Conservation (phyloP, 2,888 invertebrate species). For the Erebia epiphron region DNA sequence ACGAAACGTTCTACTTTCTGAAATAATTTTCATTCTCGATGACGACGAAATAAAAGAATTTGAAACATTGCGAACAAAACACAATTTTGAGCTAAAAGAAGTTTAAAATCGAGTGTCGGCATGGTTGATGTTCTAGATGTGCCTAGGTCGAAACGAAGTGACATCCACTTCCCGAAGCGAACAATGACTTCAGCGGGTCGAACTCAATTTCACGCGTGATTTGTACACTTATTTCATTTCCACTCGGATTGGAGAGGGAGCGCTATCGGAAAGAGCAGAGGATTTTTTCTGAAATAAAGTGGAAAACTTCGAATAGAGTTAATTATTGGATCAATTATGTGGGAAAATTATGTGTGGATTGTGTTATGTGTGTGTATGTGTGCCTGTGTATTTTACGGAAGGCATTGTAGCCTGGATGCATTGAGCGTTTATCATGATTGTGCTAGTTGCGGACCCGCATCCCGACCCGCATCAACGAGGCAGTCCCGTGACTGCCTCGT, state of each 20-base stretch:
- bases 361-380: too few species aligned
- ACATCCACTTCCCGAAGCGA: conserved; percentile 59
- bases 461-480: too few species aligned
- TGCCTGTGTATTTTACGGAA: not conserved
- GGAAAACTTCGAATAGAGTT: conserved; percentile 13
- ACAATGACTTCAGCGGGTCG: conserved; percentile 70
- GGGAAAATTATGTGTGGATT: not conserved
- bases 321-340: not conserved
- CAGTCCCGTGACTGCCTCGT: too few species aligned
- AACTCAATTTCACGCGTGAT: conserved; percentile 82
- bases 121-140: conserved; percentile 36
- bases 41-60: conserved; percentile 8
- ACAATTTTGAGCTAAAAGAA: conserved; percentile 17
- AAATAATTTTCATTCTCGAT: conserved; percentile 8
- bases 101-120: conserved; percentile 38
- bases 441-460: too few species aligned
- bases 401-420: too few species aligned
- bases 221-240: conserved; percentile 76
- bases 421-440: too few species aligned
- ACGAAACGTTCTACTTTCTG: too few species aligned
- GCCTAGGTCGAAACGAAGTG: conserved; percentile 44
- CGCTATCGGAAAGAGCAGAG: conserved; percentile 31
- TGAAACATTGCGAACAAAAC: conserved; percentile 16
- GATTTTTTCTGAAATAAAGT: conserved; percentile 26
- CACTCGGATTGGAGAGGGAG: conserved; percentile 47